These are phyloP conservation scores for Drosophila takahashii DNA, from an alignment of 1,140 invertebrate genomes.

Conservation along the genomic window DNA sequence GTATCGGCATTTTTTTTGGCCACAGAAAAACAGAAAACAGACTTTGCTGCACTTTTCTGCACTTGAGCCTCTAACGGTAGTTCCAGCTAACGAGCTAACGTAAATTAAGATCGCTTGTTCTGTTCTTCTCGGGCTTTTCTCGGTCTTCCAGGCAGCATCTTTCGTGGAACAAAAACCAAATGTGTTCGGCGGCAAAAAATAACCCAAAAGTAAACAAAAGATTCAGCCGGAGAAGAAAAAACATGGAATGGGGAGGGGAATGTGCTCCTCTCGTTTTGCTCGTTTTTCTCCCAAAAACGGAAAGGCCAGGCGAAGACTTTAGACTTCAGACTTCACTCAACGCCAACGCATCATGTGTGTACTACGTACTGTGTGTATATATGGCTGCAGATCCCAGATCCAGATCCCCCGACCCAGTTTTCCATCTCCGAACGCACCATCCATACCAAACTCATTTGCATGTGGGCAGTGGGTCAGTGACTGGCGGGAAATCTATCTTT, in stretches of 20 bases:
- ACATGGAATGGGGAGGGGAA: slow-evolving; percentile 36
- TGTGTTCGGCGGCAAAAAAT: slow-evolving; percentile 48
- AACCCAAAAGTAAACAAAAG: slow-evolving; percentile 60
- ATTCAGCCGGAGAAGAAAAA: slow-evolving; percentile 52
- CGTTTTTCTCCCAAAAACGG: slow-evolving; percentile 56
- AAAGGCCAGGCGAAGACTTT: slow-evolving; percentile 42
- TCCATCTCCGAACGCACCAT: slow-evolving; percentile 15
- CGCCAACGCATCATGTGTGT: slow-evolving; percentile 57
- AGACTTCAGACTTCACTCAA: slow-evolving; percentile 62
- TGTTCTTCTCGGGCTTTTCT: slow-evolving; percentile 4
- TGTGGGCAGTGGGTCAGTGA: slow-evolving; percentile 77
- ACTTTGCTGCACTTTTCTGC: slow-evolving; percentile 42
- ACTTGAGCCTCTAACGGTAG: slow-evolving; percentile 70
- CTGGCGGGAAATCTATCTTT: slow-evolving; percentile 42
- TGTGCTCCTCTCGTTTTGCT: slow-evolving; percentile 65
- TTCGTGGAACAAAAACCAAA: slow-evolving; percentile 68
- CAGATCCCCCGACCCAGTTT: slow-evolving; percentile 33
- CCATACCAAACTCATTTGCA: slow-evolving; percentile 54
- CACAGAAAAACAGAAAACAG: slow-evolving; percentile 31
- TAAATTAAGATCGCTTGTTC: slow-evolving; percentile 83
- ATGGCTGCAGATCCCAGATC: slow-evolving; percentile 26
- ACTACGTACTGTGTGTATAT: background rate
- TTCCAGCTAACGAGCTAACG: slow-evolving; percentile 81
- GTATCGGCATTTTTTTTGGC: slow-evolving; percentile 56
- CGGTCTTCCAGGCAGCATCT: slow-evolving; percentile 28